Evolutionary conservation across 2,797 vertebrate species (phyloP).

Genomic region (Typhlichthys eigenmanni): DNA sequence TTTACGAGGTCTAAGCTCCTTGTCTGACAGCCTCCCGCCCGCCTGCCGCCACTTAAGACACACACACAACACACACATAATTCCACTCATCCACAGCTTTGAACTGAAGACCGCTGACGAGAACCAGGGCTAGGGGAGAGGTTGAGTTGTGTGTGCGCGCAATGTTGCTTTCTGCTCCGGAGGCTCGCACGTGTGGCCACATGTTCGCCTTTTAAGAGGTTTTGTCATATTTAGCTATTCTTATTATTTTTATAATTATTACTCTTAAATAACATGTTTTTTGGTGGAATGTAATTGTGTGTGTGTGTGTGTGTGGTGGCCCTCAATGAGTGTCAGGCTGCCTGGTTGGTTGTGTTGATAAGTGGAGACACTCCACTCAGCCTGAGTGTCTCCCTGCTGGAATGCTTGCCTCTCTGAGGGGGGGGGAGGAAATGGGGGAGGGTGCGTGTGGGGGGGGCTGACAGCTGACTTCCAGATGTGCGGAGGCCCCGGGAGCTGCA

Average conservation of each 20-base stretch:
- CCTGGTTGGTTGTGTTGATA: constrained; percentile 77
- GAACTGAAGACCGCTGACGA: constrained; percentile 76
- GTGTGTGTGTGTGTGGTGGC: constrained; percentile 44
- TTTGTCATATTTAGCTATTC: no score
- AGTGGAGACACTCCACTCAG: constrained; percentile 79
- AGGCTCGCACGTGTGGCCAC: constrained; percentile 36
- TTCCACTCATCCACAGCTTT: constrained; percentile 62
- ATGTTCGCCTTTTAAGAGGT: constrained; percentile 37
- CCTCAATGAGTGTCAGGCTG: constrained; percentile 59
- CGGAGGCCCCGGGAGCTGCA: constrained; percentile 54
- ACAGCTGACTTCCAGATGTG: constrained; percentile 86
- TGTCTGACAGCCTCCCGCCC: constrained; percentile 74
- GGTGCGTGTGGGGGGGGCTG: constrained; percentile 52
- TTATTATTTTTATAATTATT: no score
- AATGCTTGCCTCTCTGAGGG: constrained; percentile 74
- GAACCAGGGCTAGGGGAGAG: constrained; percentile 69
- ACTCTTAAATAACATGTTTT: not conserved
- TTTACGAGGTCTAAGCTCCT: constrained; percentile 73
- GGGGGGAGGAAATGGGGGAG: constrained; percentile 59
- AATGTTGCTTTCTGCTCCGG: constrained; percentile 42
- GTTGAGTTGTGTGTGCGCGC: constrained; percentile 16
- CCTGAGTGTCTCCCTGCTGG: constrained; percentile 80
- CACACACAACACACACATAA: constrained; percentile 52
- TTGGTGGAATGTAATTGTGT: constrained; percentile 6
- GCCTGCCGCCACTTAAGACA: constrained; percentile 76